Conservation (phyloP, 2,888 invertebrate species). For the Antheraea assamensis region DNA sequence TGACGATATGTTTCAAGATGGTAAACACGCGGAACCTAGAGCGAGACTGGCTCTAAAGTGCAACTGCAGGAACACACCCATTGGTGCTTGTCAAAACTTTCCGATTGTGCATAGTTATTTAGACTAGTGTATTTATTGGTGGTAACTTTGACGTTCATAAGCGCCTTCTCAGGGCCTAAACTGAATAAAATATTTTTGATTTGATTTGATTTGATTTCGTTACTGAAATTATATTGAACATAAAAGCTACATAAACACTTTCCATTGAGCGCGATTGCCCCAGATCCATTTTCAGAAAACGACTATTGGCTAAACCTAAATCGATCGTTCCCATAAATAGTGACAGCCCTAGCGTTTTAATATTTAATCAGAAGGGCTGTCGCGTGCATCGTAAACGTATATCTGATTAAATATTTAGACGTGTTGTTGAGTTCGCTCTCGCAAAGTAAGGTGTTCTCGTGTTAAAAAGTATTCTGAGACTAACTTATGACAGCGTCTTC, state of each 20-base stretch:
- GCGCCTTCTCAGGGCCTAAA: no score
- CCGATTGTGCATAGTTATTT: no score
- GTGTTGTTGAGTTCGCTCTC: conserved; percentile 9
- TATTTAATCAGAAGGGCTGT: conserved; percentile 30
- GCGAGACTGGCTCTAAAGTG: no score
- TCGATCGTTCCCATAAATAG: conserved; percentile 31
- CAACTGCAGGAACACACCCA: no score
- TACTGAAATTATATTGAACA: no score
- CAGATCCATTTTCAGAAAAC: not conserved
- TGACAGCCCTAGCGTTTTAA: conserved; percentile 28
- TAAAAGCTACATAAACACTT: not conserved
- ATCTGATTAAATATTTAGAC: conserved; percentile 16
- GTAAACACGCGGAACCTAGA: no score
- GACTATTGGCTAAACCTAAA: conserved; percentile 8
- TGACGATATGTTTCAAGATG: no score
- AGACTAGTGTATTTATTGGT: no score
- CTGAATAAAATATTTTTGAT: no score
- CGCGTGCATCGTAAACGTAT: conserved; percentile 22
- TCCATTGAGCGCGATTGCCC: not conserved
- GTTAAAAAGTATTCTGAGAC: not conserved
- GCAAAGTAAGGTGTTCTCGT: conserved; percentile 2
- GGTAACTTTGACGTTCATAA: no score
- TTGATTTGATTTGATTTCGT: no score
- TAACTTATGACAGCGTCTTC: not conserved
- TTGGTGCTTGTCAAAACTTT: no score